Evolutionary conservation across 2,888 invertebrate genomes (phyloP), one percentile per base, ranked within the genome.

Genomic region (Trichogramma evanescens): DNA sequence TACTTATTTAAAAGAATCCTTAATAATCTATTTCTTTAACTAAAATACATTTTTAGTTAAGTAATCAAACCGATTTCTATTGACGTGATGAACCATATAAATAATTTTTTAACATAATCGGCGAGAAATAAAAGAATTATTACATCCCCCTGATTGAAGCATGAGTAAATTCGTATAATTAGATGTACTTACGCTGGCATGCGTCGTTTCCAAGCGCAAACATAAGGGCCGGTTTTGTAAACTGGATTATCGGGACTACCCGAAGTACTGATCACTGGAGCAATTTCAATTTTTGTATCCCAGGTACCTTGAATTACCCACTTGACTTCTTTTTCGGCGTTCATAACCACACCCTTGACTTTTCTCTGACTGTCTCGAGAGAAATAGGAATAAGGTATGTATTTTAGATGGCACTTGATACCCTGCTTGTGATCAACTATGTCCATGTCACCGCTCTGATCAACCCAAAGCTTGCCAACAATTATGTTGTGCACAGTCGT

Each of bases 401-500:
- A 99, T 80, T 97, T 98, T 69, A 99, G 85, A 76, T 94, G 93
- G 79, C 98, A 98, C 78, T 92, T 93, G 75, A 95, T 91, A 56
- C 95, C 95, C 56, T 88, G 86, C 50, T 87, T 88, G 66, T 91
- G 89, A 76, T 97, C 97, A 62, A 86, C 83, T 66, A 99, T 98
- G 79, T 97, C 96, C 94, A 96, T 98, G 77, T 99, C 98, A 51
- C 99, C 99, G 77, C 97, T 95, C 80, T 99, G 95, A 82, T 99
- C 99, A 62, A 99, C 95, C 99, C 99, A 99, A 69, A 99, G 83
- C 80, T 94, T 95, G 67, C 99, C 99, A 61, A 99, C 97, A 71
- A 99, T 98, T 72, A 99, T 99, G 80, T 99, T 99, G 83, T 99
- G 98, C 55, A 99, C 96, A 5, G 97, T 98, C 38, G 98, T 99